phyloP scores from a whole-genome alignment of 2,888 invertebrate genomes.

The Ceriagrion tenellum region DNA sequence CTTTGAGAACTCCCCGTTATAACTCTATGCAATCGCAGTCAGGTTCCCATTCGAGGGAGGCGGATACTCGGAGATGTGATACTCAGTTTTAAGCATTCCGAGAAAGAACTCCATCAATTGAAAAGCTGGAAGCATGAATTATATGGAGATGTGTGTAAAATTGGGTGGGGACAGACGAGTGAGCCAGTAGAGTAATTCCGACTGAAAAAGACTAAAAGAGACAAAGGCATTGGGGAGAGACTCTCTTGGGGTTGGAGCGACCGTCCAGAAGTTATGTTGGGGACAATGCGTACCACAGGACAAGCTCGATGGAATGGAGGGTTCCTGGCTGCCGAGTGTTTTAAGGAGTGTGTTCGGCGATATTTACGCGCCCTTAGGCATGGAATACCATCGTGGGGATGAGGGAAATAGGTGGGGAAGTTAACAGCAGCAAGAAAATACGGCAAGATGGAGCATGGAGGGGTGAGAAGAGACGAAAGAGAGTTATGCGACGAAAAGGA shows the following conservation, averaged over 20 bases:
- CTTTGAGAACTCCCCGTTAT: no score
- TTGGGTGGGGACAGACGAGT: not conserved
- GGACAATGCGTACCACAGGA: not conserved
- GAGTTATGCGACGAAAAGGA: not conserved
- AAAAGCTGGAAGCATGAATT: not conserved
- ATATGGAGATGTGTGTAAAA: not conserved
- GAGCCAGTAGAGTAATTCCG: not conserved
- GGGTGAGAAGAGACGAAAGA: not conserved
- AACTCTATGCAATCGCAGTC: no score
- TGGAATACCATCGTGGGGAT: not conserved
- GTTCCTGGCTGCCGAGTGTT: not conserved
- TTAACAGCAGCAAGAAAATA: not conserved
- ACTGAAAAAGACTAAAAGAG: not conserved
- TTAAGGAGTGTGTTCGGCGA: not conserved
- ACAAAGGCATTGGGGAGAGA: not conserved
- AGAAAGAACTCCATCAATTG: not conserved
- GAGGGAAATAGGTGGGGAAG: not conserved
- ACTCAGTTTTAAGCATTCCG: not conserved
- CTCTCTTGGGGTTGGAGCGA: not conserved
- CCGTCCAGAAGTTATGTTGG: not conserved
- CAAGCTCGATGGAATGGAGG: not conserved
- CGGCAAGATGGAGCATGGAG: not conserved
- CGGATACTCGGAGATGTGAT: no score
- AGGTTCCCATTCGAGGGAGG: no score
- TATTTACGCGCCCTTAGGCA: slow-evolving; percentile 1